These are phyloP conservation scores for Clarias batrachus DNA, from an alignment of 2,113 vertebrate species.

Conservation along the genomic window DNA sequence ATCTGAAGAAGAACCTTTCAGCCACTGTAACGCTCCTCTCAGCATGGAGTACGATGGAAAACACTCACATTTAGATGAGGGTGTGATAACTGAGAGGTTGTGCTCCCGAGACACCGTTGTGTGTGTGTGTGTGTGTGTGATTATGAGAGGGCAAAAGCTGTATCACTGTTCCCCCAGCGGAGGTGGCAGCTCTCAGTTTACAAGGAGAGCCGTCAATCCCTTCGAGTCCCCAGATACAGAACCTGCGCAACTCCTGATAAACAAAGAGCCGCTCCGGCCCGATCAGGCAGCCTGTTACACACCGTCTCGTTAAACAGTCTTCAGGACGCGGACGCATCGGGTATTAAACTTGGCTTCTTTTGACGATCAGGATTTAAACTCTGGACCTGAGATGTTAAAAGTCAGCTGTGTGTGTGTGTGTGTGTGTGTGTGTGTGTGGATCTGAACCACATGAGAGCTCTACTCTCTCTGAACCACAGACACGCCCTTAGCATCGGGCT, in stretches of 20 bases:
- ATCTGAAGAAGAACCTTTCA: not conserved
- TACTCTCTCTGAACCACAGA: not conserved
- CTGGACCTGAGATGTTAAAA: not conserved
- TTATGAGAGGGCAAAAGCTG: not conserved
- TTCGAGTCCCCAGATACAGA: slow-evolving; percentile 14
- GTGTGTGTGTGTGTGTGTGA: slow-evolving; percentile 13
- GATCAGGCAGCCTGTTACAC: not conserved
- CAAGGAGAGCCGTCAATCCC: slow-evolving; percentile 2
- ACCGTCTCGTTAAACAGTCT: not conserved
- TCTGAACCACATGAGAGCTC: slow-evolving; percentile 22
- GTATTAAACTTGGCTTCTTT: not conserved
- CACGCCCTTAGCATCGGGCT: not conserved
- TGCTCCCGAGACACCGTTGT: slow-evolving; percentile 9
- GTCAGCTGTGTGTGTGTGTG: not conserved
- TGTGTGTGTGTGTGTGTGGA: not conserved
- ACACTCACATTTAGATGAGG: not conserved
- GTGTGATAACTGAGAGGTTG: not conserved
- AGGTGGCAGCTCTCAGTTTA: slow-evolving; percentile 3
- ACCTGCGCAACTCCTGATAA: not conserved
- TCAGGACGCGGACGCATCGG: not conserved
- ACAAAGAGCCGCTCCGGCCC: slow-evolving; percentile 8
- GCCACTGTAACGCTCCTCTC: not conserved
- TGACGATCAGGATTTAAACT: not conserved
- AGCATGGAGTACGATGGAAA: not conserved
- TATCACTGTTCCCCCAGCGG: not conserved